Evolutionary conservation across 2,888 invertebrate genomes (phyloP), one percentile per base, ranked within the genome.

Genomic region (Chromoteleia sp.): DNA sequence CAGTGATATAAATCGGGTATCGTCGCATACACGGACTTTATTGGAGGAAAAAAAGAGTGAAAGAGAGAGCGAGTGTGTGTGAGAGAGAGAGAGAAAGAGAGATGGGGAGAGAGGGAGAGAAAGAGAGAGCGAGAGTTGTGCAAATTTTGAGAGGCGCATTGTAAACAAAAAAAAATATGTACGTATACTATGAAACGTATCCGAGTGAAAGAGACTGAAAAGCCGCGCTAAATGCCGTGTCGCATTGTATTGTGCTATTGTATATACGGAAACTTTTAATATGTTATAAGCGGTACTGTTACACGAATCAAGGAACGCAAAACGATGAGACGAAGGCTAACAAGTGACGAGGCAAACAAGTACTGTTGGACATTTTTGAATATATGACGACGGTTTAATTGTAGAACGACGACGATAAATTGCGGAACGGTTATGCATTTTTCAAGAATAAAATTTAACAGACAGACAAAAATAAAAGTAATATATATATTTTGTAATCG

Each of bases 231-330:
- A 85, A 86, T 85, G 86, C 84, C 85, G 85, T 85, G 84, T 83
- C 83, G 87, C 84, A 84, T 86, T 84, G 85, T 84, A 86, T 85
- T 87, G 86, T 87, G 86, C 87, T 87, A 85, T 87, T 88, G 86
- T 88, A 87, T 73, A 80, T 85, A 81, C 80, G 81, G 80, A 77
- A 78, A 63, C 82, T 82, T 84, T 84, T 82, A 81, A 82, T 84
- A 84, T 76, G 78, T 81, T 76, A 76, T 76, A 74, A 77, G 75
- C 78, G 81, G 71, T 81, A 78, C 74, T 83, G 81, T 83, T 78
- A 82, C 65, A 73, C 39, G 71, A 75, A 48, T 70, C 58, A 36
- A 70, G 45, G 63, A 33, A 61, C 39, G 68, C 73, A n/a, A 73
- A 67, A 59, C 25, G 45, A 30, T 25, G 56, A 30, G 6, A 21